Conservation (phyloP, 2,888 invertebrate genomes). For the Smittia sp. region DNA sequence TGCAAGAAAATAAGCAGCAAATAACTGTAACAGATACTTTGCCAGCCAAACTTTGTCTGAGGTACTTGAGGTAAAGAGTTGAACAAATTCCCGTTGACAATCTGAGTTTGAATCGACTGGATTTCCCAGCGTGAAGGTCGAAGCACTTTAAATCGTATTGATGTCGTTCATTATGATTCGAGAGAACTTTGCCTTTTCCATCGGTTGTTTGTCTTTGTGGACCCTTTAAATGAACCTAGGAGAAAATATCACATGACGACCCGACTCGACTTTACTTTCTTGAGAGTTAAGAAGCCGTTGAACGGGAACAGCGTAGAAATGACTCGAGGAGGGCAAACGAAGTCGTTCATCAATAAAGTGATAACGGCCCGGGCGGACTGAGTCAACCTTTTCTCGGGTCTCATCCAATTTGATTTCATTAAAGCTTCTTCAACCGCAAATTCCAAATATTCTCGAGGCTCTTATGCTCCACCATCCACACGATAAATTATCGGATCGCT, state of each 20-base stretch:
- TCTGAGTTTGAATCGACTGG: background rate
- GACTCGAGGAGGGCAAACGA: background rate
- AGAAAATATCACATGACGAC: too few species aligned
- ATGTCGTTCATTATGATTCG: too few species aligned
- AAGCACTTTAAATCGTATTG: too few species aligned
- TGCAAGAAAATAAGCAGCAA: background rate
- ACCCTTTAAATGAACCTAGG: too few species aligned
- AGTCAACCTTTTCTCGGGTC: conserved; percentile 19
- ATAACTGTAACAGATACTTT: background rate
- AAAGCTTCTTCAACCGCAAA: conserved; percentile 11
- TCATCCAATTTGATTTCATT: conserved; percentile 39
- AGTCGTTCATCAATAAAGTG: conserved; percentile 37
- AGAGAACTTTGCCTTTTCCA: too few species aligned
- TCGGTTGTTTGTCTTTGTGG: too few species aligned
- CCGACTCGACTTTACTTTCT: too few species aligned
- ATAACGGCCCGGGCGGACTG: conserved; percentile 16
- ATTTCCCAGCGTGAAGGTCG: background rate
- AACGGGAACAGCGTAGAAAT: too few species aligned
- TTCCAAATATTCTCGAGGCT: background rate
- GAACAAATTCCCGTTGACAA: too few species aligned
- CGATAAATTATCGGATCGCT: conserved; percentile 8
- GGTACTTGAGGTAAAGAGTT: background rate
- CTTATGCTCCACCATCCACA: background rate
- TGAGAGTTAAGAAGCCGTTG: too few species aligned
- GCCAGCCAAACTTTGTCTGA: background rate